Base-by-base conservation (phyloP, 2,113 vertebrate species). In the Petaurus breviceps region DNA sequence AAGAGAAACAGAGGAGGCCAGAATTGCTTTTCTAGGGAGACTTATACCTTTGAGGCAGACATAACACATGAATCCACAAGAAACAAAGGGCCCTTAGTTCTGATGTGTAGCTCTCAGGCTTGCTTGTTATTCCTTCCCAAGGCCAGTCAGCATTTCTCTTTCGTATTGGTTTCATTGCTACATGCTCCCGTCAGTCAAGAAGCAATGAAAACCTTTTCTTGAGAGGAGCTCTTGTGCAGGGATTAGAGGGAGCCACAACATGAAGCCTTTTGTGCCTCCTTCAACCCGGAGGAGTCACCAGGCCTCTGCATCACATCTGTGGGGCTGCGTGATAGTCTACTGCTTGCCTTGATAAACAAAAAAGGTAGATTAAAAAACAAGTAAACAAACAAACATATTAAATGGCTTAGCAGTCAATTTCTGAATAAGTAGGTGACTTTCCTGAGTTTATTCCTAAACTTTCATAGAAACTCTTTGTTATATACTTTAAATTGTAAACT, bases 51-150 rank as follows among this genome's bases (percentile, higher is more conserved):
- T 96, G 93, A 97, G 93, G 37, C 91, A 93, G 92, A 26, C 84
- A 3, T 89, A 77, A 89, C 92, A 95, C 96, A 97, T 50, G 10
- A 55, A 12, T 31, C 49, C 25, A 50, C 22, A 25, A 50, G 92
- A 91, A 93, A 98, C 92, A 97, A 97, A 95, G 95, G 68, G 47
- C 50, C 97, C 94, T 97, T 97, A 95, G 92, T 95, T 95, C 51
- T 28, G 37, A 46, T 3, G 46, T 43, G 24, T 50, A 50, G 91
- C 94, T 49, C 90, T 46, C 91, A 89, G 55, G 89, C 51, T 25
- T 31, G 22, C 24, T 93, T 22, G 24, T 43, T 61, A 37, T 11
- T 12, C 84, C 53, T 94, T 46, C 93, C 52, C 49, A 51, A 2
- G 12, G 1, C 68, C 84, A 12, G n/a, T 51, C 51, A 57, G 53